Evolutionary conservation across 2,888 invertebrate species (phyloP), one percentile per base, ranked within the genome.

Genomic region (Leucoptera coffeella): DNA sequence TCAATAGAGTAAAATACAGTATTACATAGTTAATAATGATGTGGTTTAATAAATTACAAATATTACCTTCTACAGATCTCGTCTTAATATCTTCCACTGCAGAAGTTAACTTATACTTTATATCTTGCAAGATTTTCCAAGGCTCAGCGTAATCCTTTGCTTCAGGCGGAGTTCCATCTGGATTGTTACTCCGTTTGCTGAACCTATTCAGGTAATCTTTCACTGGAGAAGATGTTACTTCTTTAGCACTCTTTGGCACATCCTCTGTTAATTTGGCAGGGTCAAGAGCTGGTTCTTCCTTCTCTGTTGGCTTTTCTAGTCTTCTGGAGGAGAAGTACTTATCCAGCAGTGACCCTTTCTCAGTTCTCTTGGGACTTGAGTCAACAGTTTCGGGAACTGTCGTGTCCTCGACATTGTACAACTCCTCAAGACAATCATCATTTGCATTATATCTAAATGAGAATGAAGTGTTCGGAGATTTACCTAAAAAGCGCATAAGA

Each of bases 11-110:
- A n/a, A n/a, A n/a, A n/a, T n/a, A n/a, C n/a, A n/a, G n/a, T n/a
- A n/a, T n/a, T n/a, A n/a, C n/a, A n/a, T n/a, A n/a, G n/a, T n/a
- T n/a, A n/a, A n/a, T n/a, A n/a, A n/a, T n/a, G n/a, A n/a, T n/a
- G n/a, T n/a, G n/a, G n/a, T n/a, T n/a, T n/a, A n/a, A n/a, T n/a
- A n/a, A n/a, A n/a, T n/a, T n/a, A n/a, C n/a, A 21, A 26, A 19
- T 41, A 34, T 46, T 56, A 54, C 74, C 74, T 38, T 80, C 79
- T 33, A 53, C 62, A 38, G 83, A 82, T 29, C 79, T 78, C 7
- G 78, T 80, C 30, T 84, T 67, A 58, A 82, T 85, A 32, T 84
- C 85, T 45, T 85, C 85, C 25, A 85, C 83, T 19, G 83, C 84
- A 46, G 84, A 85, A 20, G 83, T 78, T 33, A 85, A 79, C 57